phyloP scores from a whole-genome alignment of 2,113 vertebrate species.

The Campylomormyrus numenius region DNA sequence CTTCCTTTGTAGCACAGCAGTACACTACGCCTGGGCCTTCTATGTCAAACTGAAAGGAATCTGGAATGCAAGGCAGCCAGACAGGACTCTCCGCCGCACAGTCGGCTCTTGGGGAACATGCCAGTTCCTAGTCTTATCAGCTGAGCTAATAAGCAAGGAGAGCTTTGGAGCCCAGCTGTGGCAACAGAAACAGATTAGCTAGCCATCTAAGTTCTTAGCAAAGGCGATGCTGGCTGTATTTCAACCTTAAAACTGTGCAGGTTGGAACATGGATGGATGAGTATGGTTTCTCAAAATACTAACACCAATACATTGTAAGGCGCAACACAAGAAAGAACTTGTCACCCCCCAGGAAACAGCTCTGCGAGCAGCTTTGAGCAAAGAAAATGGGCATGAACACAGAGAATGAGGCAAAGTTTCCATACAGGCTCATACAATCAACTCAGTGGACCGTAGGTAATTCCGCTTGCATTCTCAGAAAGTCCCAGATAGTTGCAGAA shows the following conservation, averaged over 20 bases:
- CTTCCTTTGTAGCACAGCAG: not conserved
- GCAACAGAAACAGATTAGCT: slow-evolving; percentile 29
- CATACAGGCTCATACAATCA: not conserved
- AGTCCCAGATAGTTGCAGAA: not conserved
- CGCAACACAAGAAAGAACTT: not conserved
- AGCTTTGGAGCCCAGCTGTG: slow-evolving; percentile 23
- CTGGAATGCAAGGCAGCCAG: slow-evolving; percentile 41
- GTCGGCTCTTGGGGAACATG: slow-evolving; percentile 34
- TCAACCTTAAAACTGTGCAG: not conserved
- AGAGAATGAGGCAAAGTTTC: not conserved
- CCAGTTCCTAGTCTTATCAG: slow-evolving; percentile 45
- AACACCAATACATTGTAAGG: not conserved
- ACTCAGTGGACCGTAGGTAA: not conserved
- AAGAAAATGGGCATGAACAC: not conserved
- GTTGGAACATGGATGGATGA: not conserved
- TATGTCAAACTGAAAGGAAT: not conserved
- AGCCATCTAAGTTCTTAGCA: not conserved
- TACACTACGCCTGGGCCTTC: not conserved
- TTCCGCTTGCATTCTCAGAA: not conserved
- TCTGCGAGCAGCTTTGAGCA: not conserved
- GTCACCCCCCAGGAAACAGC: not conserved
- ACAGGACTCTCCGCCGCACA: slow-evolving; percentile 33
- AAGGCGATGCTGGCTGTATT: not conserved
- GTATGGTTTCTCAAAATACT: not conserved
- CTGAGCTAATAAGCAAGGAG: slow-evolving; percentile 35